Percentiles rank a stretch among this genome's conserved stretches.
Conservation (phyloP, 2,888 invertebrate genomes). For the Oasisia sp. region DNA sequence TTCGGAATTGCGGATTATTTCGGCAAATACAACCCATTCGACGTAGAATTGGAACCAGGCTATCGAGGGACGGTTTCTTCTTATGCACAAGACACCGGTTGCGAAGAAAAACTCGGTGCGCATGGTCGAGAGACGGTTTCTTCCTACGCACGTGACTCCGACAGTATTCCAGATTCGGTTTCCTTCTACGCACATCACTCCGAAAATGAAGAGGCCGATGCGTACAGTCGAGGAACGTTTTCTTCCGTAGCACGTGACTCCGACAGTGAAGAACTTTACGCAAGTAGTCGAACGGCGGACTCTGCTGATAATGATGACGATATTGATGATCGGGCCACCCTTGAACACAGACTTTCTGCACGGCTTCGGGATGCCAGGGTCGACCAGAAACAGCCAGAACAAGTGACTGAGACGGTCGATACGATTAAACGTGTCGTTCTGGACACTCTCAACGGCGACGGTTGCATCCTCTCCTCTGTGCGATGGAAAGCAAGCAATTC, state of each 20-base stretch:
- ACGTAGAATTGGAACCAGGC: too few species aligned
- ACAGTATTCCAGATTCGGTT: background rate
- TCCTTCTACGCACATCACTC: too few species aligned
- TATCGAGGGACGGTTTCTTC: too few species aligned
- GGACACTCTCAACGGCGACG: background rate
- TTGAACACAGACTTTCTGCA: background rate
- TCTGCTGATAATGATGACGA: background rate
- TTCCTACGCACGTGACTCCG: background rate
- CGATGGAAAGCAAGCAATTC: background rate
- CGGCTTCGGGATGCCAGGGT: background rate
- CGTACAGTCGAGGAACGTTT: too few species aligned
- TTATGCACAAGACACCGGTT: too few species aligned
- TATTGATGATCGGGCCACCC: background rate
- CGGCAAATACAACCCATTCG: too few species aligned
- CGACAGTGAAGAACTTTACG: too few species aligned
- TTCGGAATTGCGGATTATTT: too few species aligned
- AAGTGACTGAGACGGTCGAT: background rate
- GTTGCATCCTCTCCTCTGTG: background rate
- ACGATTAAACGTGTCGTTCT: background rate
- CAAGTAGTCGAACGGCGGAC: background rate
- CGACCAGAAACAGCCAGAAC: background rate
- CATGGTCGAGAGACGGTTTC: background rate
- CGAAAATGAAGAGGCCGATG: too few species aligned
- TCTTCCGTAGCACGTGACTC: too few species aligned
- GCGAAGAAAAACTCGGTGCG: too few species aligned